phyloP scores from a whole-genome alignment of 2,797 vertebrate species.

The Semaprochilodus insignis region DNA sequence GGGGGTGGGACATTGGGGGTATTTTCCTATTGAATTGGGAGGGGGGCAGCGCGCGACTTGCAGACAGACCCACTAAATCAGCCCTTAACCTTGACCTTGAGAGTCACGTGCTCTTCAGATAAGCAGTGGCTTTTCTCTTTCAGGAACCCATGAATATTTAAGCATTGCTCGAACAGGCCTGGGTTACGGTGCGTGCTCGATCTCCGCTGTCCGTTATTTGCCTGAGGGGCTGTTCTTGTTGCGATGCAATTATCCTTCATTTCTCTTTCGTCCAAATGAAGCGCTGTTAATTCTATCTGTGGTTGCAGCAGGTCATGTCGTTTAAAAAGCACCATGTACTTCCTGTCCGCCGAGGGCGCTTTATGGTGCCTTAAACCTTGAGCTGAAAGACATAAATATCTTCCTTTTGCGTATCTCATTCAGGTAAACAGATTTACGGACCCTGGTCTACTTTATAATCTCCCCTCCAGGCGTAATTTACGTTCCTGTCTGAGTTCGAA shows the following conservation, averaged over 20 bases:
- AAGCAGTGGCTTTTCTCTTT: constrained; percentile 47
- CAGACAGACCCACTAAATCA: constrained; percentile 56
- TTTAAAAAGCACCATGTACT: background rate
- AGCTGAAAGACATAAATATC: constrained; percentile 35
- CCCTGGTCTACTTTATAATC: constrained; percentile 55
- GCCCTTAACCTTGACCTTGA: constrained; percentile 75
- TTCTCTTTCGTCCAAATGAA: constrained; percentile 9
- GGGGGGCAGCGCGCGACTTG: constrained; percentile 23
- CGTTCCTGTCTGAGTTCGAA: constrained; percentile 44
- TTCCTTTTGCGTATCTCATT: constrained; percentile 26
- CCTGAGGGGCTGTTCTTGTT: background rate
- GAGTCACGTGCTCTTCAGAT: constrained; percentile 60
- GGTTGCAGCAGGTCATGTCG: no score
- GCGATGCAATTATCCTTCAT: background rate
- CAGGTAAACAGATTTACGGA: constrained; percentile 52
- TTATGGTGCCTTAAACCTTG: background rate
- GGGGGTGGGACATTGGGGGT: background rate
- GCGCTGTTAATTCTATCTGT: constrained; percentile 3
- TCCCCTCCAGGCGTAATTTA: constrained; percentile 57
- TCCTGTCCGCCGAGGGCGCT: background rate
- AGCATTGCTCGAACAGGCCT: background rate
- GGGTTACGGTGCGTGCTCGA: background rate
- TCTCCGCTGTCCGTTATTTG: background rate
- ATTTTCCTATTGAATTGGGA: constrained; percentile 29
- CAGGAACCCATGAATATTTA: constrained; percentile 31